Evolutionary conservation across 2,797 vertebrate genomes (phyloP).

Genomic region (Xenopus petersii): DNA sequence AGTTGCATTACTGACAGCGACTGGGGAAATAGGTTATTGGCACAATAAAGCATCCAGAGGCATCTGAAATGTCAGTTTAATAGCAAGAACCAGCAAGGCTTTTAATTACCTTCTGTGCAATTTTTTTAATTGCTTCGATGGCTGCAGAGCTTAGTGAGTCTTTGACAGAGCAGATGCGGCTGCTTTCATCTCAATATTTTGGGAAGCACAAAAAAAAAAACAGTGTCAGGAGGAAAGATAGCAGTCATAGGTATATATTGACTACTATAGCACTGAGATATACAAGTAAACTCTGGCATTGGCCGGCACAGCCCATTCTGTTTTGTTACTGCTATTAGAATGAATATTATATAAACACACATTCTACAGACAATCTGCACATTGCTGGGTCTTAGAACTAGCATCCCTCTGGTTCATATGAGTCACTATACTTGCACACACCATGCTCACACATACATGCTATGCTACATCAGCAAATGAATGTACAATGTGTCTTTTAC

Average conservation of each 20-base stretch:
- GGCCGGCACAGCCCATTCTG: too few species aligned
- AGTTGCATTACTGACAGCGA: constrained; percentile 85
- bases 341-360: too few species aligned
- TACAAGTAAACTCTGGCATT: too few species aligned
- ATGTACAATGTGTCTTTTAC: too few species aligned
- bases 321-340: too few species aligned
- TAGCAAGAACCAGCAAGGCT: constrained; percentile 96
- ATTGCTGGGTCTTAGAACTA: too few species aligned
- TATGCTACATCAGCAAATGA: too few species aligned
- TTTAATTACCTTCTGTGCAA: constrained; percentile 99
- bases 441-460: too few species aligned
- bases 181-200: constrained; percentile 66
- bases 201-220: constrained; percentile 51
- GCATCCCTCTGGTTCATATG: too few species aligned
- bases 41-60: constrained; percentile 90
- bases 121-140: constrained; percentile 80
- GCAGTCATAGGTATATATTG: not conserved
- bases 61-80: constrained; percentile 94
- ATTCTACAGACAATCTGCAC: too few species aligned
- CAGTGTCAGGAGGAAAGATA: constrained; percentile 30
- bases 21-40: constrained; percentile 90
- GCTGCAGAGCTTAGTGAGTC: constrained; percentile 69
- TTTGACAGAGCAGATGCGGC: constrained; percentile 73
- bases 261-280: not conserved
- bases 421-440: too few species aligned